Conservation (phyloP, 2,888 invertebrate species). For the Synergus gifuensis region DNA sequence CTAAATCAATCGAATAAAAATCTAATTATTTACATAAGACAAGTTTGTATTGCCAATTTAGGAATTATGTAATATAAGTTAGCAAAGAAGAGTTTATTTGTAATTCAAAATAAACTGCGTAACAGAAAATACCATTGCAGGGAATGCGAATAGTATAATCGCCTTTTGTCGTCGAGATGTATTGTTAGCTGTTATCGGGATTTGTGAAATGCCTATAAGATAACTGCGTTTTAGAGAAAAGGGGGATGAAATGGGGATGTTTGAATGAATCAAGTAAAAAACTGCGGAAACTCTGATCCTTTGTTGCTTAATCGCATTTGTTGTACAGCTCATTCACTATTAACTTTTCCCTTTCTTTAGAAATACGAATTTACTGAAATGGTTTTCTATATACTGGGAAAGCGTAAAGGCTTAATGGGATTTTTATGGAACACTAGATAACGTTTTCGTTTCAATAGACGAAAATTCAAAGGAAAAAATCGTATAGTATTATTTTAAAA, state of each 20-base stretch:
- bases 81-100: background rate
- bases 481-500: background rate
- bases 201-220: slow-evolving; percentile 26
- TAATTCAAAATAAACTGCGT: background rate
- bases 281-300: background rate
- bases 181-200: slow-evolving; percentile 20
- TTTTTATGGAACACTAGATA: too few species aligned
- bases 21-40: background rate
- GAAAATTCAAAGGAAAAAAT: too few species aligned
- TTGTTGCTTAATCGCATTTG: too few species aligned
- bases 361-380: too few species aligned
- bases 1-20: background rate
- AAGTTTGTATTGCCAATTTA: background rate
- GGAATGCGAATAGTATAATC: background rate
- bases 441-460: too few species aligned
- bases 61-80: background rate
- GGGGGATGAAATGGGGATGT: background rate
- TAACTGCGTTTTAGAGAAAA: background rate
- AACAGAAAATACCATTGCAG: background rate
- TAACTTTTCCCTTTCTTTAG: too few species aligned
- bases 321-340: too few species aligned
- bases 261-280: background rate
- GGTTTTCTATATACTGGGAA: too few species aligned
- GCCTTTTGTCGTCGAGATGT: slow-evolving; percentile 23
- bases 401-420: too few species aligned